These are phyloP conservation scores for Glaucidium brasilianum DNA, from an alignment of 2,113 vertebrate species.

Conservation along the genomic window DNA sequence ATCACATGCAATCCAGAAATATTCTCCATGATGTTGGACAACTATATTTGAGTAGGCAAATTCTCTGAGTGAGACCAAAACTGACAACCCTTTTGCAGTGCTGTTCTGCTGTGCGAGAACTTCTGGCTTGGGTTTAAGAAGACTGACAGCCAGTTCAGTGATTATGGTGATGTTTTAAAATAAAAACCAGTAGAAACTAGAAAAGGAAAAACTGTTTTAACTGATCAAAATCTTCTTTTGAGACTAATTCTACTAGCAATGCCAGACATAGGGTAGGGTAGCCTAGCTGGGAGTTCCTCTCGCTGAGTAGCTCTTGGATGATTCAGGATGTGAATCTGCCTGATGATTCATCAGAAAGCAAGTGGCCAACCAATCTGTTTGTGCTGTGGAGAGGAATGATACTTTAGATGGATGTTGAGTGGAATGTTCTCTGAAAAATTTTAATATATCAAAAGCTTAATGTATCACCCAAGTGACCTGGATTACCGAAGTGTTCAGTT, in stretches of 20 bases:
- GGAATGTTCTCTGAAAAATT: neutral
- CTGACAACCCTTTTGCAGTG: neutral
- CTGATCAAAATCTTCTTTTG: neutral
- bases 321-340: neutral
- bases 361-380: neutral
- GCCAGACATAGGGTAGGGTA: neutral
- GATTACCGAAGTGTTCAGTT: neutral
- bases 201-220: neutral
- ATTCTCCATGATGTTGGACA: neutral
- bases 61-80: neutral
- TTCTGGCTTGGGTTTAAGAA: neutral
- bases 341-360: neutral
- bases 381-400: neutral
- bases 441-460: neutral
- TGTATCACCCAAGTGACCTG: neutral
- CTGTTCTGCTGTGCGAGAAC: neutral
- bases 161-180: neutral
- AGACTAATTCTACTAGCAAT: neutral
- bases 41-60: neutral
- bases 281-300: neutral
- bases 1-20: neutral
- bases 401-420: neutral
- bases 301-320: neutral
- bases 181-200: neutral
- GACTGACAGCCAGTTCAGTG: neutral